Percentiles rank a stretch among this genome's conserved stretches.
These are phyloP conservation scores for Carabus problematicus DNA, from an alignment of 2,888 invertebrate genomes.

Conservation along the genomic window DNA sequence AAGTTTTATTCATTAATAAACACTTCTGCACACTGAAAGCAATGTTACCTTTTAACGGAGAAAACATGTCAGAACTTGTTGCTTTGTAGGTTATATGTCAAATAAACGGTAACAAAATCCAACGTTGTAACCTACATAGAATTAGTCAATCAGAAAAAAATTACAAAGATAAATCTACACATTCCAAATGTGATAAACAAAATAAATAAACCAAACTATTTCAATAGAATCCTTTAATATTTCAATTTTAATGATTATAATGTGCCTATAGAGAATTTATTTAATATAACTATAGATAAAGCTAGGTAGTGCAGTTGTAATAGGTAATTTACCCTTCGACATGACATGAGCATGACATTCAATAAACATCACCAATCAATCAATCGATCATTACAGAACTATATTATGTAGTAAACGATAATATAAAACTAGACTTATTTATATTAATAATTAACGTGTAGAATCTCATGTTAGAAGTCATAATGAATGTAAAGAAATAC, in stretches of 20 bases:
- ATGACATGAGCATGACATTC: too few species aligned
- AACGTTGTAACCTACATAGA: background rate
- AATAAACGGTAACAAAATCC: background rate
- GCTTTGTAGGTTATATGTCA: constrained; percentile 2
- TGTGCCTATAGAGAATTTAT: constrained; percentile 40
- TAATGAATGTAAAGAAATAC: too few species aligned
- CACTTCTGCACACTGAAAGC: constrained; percentile 3
- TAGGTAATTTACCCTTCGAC: constrained; percentile 3
- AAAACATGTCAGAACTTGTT: background rate
- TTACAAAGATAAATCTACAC: background rate
- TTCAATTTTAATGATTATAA: constrained; percentile 41
- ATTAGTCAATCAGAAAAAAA: background rate
- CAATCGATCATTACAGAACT: too few species aligned
- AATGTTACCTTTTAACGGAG: background rate
- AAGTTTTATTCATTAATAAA: constrained; percentile 1
- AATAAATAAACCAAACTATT: constrained; percentile 31
- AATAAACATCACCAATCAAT: too few species aligned
- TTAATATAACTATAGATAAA: constrained; percentile 39
- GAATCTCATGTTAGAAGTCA: too few species aligned
- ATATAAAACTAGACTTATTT: too few species aligned
- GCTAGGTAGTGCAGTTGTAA: constrained; percentile 41
- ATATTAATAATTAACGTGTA: too few species aligned
- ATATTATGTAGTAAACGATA: too few species aligned
- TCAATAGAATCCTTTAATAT: constrained; percentile 43
- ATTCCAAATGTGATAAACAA: background rate